These are phyloP conservation scores for Cyprinodon diabolis DNA, from an alignment of 2,797 vertebrate genomes.

Conservation along the genomic window DNA sequence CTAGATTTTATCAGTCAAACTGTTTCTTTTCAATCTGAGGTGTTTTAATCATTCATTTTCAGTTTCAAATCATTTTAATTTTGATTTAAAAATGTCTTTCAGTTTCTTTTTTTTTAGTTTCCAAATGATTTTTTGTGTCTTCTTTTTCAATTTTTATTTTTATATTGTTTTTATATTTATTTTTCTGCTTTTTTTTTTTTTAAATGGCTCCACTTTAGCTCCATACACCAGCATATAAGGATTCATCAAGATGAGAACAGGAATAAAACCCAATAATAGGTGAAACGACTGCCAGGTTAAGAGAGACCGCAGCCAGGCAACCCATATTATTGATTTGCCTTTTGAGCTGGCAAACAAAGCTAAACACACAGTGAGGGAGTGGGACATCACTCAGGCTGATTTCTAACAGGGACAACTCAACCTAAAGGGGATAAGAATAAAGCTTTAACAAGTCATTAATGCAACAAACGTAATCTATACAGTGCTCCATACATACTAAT, in stretches of 20 bases:
- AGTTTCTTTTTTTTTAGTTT: too few relatives aligned
- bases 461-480: not conserved
- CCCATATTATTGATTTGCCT: not conserved
- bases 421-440: not conserved
- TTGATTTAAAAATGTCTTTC: too few relatives aligned
- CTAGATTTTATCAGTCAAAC: too few relatives aligned
- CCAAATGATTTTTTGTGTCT: too few relatives aligned
- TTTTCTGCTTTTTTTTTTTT: too few relatives aligned
- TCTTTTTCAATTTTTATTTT: too few relatives aligned
- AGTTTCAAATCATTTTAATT: too few relatives aligned
- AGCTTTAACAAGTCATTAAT: not conserved
- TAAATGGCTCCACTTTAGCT: too few relatives aligned
- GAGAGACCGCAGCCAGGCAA: not conserved
- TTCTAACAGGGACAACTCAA: not conserved
- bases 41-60: too few relatives aligned
- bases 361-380: conserved; percentile 2
- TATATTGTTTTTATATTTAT: not conserved
- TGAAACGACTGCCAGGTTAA: not conserved
- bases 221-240: not conserved
- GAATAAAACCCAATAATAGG: not conserved
- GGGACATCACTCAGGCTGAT: not conserved
- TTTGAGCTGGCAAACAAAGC: not conserved
- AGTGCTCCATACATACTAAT: not conserved
- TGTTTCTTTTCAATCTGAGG: too few relatives aligned
- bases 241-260: not conserved